Conservation (phyloP, 2,888 invertebrate species). For the Cryptocheilus praepositus region DNA sequence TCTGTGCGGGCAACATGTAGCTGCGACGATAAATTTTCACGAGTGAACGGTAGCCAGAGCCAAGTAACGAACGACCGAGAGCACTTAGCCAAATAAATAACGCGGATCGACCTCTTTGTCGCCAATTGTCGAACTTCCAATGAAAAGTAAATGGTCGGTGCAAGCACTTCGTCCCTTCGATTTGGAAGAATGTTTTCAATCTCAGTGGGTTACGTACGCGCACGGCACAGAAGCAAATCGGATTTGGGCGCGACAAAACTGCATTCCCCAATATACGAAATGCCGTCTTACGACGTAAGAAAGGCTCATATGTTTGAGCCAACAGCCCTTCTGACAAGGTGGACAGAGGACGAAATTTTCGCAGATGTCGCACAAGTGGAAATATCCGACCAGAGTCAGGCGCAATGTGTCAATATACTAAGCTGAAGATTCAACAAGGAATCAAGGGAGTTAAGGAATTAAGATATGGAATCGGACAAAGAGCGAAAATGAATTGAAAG, state of each 20-base stretch:
- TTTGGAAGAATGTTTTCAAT: conserved; percentile 49
- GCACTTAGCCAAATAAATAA: conserved; percentile 72
- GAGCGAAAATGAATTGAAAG: too few relatives aligned
- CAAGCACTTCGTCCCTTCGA: conserved; percentile 43
- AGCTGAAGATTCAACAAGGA: too few relatives aligned
- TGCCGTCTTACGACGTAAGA: too few relatives aligned
- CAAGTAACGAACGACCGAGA: conserved; percentile 65
- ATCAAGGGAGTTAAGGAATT: too few relatives aligned
- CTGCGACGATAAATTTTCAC: conserved; percentile 55
- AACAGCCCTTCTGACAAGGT: too few relatives aligned
- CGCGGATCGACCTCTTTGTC: conserved; percentile 68
- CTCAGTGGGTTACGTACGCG: conserved; percentile 17
- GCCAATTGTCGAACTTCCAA: conserved; percentile 67
- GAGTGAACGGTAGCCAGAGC: conserved; percentile 58
- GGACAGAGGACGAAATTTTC: too few relatives aligned
- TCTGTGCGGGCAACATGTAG: conserved; percentile 54
- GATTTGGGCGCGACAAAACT: not conserved
- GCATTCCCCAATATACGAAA: too few relatives aligned
- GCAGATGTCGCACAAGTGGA: too few relatives aligned
- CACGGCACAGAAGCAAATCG: not conserved
- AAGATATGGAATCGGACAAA: too few relatives aligned
- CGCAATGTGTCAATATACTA: too few relatives aligned
- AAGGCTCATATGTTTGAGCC: too few relatives aligned
- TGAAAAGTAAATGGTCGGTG: conserved; percentile 59
- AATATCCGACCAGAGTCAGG: too few relatives aligned